Evolutionary conservation across 2,888 invertebrate genomes (phyloP).

Genomic region (Drosophila hamatofila): DNA sequence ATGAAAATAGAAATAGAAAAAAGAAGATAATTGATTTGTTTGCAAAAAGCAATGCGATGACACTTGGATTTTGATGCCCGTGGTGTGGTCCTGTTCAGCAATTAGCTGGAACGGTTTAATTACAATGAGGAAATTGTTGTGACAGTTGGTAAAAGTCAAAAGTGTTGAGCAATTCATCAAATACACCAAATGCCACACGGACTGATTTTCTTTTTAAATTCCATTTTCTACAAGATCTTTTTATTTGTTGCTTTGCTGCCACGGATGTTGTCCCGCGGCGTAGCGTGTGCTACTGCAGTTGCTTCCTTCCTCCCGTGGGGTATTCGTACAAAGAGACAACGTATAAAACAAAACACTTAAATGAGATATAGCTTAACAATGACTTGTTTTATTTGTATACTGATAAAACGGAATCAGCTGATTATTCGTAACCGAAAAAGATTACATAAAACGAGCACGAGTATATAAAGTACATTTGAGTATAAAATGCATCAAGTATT

Average conservation of each 20-base stretch:
- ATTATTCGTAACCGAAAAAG: constrained; percentile 23
- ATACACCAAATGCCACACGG: constrained; percentile 61
- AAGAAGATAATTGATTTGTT: constrained; percentile 76
- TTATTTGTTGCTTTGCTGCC: constrained; percentile 2
- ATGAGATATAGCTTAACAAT: constrained; percentile 61
- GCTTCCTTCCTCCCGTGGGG: constrained; percentile 32
- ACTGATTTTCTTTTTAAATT: constrained; percentile 46
- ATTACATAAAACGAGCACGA: constrained; percentile 41
- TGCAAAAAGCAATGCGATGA: constrained; percentile 79
- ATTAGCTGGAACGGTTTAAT: constrained; percentile 68
- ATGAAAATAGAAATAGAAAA: constrained; percentile 14
- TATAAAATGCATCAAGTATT: constrained; percentile 44
- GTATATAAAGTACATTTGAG: constrained; percentile 59
- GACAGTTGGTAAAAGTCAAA: constrained; percentile 70
- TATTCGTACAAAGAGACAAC: constrained; percentile 14
- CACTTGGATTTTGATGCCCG: constrained; percentile 58
- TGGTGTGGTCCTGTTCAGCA: constrained; percentile 66
- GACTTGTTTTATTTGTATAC: constrained; percentile 67
- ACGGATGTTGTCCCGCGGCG: constrained; percentile 67
- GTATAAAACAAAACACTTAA: constrained; percentile 22
- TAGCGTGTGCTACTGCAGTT: constrained; percentile 76
- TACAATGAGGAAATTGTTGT: constrained; percentile 67
- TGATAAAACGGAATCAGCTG: constrained; percentile 30
- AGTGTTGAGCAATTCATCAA: constrained; percentile 69
- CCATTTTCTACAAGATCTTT: constrained; percentile 34